Evolutionary conservation across 2,113 vertebrate genomes (phyloP).

Genomic region (Nothobranchius kuhntae): DNA sequence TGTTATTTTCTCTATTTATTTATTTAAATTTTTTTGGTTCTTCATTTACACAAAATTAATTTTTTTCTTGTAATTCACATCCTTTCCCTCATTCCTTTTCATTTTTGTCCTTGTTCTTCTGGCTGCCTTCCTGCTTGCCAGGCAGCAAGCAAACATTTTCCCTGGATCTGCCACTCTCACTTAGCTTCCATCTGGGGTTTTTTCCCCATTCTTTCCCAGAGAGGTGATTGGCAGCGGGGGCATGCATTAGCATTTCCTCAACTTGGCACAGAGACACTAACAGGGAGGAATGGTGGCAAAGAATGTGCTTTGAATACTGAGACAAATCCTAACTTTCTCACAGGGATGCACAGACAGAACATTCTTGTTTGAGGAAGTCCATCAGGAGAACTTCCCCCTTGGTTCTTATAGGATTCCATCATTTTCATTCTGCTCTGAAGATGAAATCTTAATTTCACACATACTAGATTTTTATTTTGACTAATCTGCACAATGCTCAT

Average conservation of each 20-base stretch:
- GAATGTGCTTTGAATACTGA: constrained; percentile 66
- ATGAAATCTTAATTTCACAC: too few relatives aligned
- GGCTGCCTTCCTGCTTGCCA: constrained; percentile 51
- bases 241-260: constrained; percentile 76
- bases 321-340: constrained; percentile 31
- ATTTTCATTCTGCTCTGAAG: background rate
- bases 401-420: constrained; percentile 5
- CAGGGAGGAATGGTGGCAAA: constrained; percentile 52
- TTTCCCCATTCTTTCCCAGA: constrained; percentile 18
- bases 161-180: constrained; percentile 73
- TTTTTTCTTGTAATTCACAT: background rate
- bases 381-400: constrained; percentile 3
- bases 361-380: background rate
- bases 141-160: constrained; percentile 72
- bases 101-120: constrained; percentile 16
- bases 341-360: constrained; percentile 20
- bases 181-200: constrained; percentile 65
- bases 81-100: background rate
- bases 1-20: background rate
- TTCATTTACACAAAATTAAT: background rate
- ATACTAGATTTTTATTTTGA: too few relatives aligned
- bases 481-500: too few relatives aligned
- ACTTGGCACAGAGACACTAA: constrained; percentile 68
- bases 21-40: background rate
- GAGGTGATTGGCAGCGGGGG: constrained; percentile 75